These are phyloP conservation scores for Hemichromis elongatus DNA, from an alignment of 2,113 vertebrate species.

Conservation along the genomic window DNA sequence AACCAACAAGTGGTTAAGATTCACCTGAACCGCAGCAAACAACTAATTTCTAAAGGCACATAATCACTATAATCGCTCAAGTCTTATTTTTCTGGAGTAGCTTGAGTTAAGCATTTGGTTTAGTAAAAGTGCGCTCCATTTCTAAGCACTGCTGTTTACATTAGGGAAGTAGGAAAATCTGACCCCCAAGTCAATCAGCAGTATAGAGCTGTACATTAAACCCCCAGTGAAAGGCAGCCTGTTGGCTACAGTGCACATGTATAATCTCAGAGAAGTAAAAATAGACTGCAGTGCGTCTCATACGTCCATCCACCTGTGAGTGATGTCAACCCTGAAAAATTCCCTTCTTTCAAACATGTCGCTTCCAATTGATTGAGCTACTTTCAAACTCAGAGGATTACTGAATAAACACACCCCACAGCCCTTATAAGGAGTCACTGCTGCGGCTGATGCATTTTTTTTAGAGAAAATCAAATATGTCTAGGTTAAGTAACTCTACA, in stretches of 20 bases:
- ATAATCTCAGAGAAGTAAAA: constrained; percentile 17
- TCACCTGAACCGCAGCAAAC: neutral
- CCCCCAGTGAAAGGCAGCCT: neutral
- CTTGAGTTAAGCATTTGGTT: neutral
- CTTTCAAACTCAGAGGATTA: constrained; percentile 43
- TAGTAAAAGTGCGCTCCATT: neutral
- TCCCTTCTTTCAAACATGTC: constrained; percentile 45
- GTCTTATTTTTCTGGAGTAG: neutral
- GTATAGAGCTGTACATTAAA: neutral
- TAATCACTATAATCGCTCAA: neutral
- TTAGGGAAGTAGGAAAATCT: constrained; percentile 40
- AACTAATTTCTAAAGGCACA: neutral
- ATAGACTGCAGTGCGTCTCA: neutral
- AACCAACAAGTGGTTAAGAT: neutral
- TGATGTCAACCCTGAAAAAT: constrained; percentile 51
- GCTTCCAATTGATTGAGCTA: constrained; percentile 49
- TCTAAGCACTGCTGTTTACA: constrained; percentile 26
- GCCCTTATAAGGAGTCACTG: constrained; percentile 37
- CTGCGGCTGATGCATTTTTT: neutral
- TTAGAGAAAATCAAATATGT: neutral
- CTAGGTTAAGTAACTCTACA: constrained; percentile 19
- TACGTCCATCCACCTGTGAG: constrained; percentile 46
- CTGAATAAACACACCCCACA: constrained; percentile 53
- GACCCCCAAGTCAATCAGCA: constrained; percentile 8
- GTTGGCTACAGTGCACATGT: neutral